phyloP scores from a whole-genome alignment of 2,113 vertebrate genomes.

The Dasyprocta punctata region DNA sequence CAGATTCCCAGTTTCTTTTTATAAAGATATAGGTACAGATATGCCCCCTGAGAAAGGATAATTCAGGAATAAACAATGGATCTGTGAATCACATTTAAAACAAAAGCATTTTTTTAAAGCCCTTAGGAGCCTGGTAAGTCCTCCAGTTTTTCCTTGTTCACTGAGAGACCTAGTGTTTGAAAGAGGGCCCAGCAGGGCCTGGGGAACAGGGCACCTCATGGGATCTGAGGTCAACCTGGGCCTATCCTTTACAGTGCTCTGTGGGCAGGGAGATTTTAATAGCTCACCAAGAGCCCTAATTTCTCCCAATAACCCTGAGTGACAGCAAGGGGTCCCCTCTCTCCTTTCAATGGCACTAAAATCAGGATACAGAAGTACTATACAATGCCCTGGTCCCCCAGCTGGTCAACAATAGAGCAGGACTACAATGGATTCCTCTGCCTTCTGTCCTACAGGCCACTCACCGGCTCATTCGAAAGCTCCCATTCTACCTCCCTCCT shows the following conservation, averaged over 20 bases:
- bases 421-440: neutral
- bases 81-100: neutral
- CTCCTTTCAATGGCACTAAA: no score
- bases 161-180: neutral
- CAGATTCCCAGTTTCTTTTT: neutral
- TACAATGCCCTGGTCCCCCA: neutral
- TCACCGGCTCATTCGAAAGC: neutral
- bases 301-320: neutral
- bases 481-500: neutral
- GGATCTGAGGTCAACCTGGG: neutral
- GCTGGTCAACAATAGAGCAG: no score
- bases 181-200: accelerated
- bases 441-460: neutral
- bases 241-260: neutral
- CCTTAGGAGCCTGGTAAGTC: neutral
- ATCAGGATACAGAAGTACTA: accelerated
- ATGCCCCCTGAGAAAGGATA: neutral
- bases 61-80: neutral
- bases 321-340: accelerated
- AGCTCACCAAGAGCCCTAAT: neutral
- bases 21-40: neutral
- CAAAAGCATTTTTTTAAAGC: neutral
- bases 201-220: accelerated
- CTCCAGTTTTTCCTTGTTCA: neutral
- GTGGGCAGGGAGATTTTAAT: neutral